These are phyloP conservation scores for Tanytarsus gracilentus DNA, from an alignment of 2,888 invertebrate genomes.

Conservation along the genomic window DNA sequence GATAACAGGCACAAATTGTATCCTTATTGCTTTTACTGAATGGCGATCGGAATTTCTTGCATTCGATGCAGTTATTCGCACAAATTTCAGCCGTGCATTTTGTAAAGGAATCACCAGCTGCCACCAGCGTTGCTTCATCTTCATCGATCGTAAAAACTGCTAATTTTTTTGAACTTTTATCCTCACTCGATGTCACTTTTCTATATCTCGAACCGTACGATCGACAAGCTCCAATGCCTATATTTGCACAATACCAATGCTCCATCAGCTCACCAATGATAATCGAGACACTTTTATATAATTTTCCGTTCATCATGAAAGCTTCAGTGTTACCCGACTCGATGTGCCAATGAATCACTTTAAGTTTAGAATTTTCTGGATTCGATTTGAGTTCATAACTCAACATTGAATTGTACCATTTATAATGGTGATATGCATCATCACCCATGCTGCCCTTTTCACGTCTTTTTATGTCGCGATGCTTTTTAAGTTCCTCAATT, in stretches of 20 bases:
- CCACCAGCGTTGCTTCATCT: not conserved
- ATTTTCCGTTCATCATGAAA: conserved; percentile 13
- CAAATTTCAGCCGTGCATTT: conserved; percentile 21
- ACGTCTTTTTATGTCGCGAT: conserved; percentile 5
- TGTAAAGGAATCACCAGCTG: not conserved
- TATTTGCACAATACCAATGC: conserved; percentile 26
- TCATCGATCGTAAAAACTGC: conserved; percentile 9
- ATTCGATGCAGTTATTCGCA: conserved; percentile 26
- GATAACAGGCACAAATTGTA: conserved; percentile 13
- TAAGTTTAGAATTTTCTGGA: not conserved
- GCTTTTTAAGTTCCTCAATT: conserved; percentile 2
- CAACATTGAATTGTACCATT: conserved; percentile 27
- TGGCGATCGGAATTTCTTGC: conserved; percentile 18
- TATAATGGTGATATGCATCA: conserved; percentile 1
- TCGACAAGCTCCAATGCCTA: not conserved
- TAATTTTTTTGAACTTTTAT: not conserved
- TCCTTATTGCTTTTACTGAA: conserved; percentile 4
- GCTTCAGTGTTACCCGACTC: conserved; percentile 28
- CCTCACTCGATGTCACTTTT: not conserved
- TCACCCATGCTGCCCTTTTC: conserved; percentile 21
- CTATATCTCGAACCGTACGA: conserved; percentile 18
- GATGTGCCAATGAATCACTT: conserved; percentile 27
- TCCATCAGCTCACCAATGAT: conserved; percentile 25
- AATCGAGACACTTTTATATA: conserved; percentile 25
- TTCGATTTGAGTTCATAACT: not conserved